Evolutionary conservation across 2,888 invertebrate genomes (phyloP), one percentile per base, ranked within the genome.

Genomic region (Lasius fuliginosus): DNA sequence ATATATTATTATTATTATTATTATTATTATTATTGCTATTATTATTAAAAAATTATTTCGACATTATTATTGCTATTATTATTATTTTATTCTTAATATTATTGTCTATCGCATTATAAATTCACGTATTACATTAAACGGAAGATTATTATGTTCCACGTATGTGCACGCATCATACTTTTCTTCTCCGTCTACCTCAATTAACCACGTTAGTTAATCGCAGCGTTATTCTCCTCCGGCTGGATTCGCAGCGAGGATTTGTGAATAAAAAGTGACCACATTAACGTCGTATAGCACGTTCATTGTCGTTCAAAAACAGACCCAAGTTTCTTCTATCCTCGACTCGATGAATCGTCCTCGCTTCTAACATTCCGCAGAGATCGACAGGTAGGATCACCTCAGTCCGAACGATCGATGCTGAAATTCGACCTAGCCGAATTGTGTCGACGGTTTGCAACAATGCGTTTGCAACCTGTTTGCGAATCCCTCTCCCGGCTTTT

Each of bases 111-210:
- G 53, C 68, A 77, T 77, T 94, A 94, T 92, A 90, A 93, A 94
- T 94, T 93, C 93, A 94, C 18, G 18, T 92, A 94, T 94, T 94
- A 94, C 94, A 94, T 94, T 94, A 94, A 94, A 94, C 94, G 94
- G 92, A 91, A 94, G 93, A 94, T 92, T 94, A 94, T 94, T 93
- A 93, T 90, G 94, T 94, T 94, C 92, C 92, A 93, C 87, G 88
- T 77, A 46, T 42, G 46, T 86, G 86, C 79, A 87, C 85, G 85
- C 46, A 68, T 87, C 85, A 87, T 67, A 90, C 83, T 90, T 85
- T 82, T 23, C 68, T 74, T 82, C 64, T 82, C 71, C 74, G 84
- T 75, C 74, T 77, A 79, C 75, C 56, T 56, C 65, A 30, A 75
- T 69, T 73, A 56, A 62, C 15, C 15, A 46, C 18, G 49, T 60